Evolutionary conservation across 2,797 vertebrate species (phyloP), one percentile per base, ranked within the genome.

Genomic region (Anguilla megastoma): DNA sequence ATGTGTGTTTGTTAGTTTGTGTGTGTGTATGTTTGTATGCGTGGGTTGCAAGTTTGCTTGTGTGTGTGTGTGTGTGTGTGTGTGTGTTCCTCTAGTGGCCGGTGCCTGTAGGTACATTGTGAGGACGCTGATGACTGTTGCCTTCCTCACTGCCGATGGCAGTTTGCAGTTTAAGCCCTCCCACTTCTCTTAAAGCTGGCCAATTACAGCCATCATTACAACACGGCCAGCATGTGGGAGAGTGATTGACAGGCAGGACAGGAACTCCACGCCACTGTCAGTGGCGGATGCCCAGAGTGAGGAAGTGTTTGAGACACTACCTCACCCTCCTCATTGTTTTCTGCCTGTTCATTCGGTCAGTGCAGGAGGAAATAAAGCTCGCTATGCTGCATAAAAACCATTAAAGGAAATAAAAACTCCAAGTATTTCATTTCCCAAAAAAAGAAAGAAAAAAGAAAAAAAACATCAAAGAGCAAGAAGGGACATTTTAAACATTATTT

Each of bases 271-370:
- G 63, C 16, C 48, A 30, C 66, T 2, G 58, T 27, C 33, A 58
- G 54, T 0, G 24, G 84, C 30, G 84, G 30, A 85, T 48, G 85
- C 58, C 7, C 30, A 6, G 21, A n/a, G 85, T 36, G 24, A 30
- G 56, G 56, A 85, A 85, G 85, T 6, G 33, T 85, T 63, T 63
- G 85, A 63, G 56, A 66, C 56, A n/a, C 56, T 85, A 41, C 85
- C 41, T 83, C 21, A 45, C 18, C 36, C 36, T 2, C 33, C 54
- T 85, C 84, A 85, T 85, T 85, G 84, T 85, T 58, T 85, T 85
- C 36, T 24, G 41, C 56, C 85, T 9, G 60, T 66, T 63, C 3
- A 41, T n/a, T 45, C 2, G 5, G n/a, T 2, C 27, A 36, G 21
- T 10, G 16, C 41, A 18, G 45, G 30, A 66, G 85, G 85, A 66